Evolutionary conservation across 1,140 invertebrate species (phyloP).

Genomic region (Sycophaga agraensis): DNA sequence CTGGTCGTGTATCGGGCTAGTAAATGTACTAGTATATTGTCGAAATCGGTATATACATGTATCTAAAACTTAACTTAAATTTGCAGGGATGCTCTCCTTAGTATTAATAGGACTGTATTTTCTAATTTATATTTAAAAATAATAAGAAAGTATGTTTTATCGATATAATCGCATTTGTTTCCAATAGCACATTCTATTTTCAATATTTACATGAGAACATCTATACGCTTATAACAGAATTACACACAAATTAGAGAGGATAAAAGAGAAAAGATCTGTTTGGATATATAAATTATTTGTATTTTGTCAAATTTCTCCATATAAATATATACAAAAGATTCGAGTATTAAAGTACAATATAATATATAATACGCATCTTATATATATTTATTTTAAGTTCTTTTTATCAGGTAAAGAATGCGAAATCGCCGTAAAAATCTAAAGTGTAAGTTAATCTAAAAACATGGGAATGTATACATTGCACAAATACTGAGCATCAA

Average conservation of each 20-base stretch:
- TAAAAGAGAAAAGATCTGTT: slow-evolving; percentile 16
- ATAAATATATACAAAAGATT: slow-evolving; percentile 58
- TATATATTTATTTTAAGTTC: slow-evolving; percentile 28
- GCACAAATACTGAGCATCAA: slow-evolving; percentile 50
- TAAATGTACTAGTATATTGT: too few species aligned
- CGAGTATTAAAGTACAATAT: slow-evolving; percentile 42
- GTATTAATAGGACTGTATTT: slow-evolving; percentile 50
- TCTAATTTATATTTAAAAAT: slow-evolving; percentile 57
- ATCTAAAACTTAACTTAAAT: too few species aligned
- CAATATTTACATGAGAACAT: too few species aligned
- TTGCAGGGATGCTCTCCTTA: slow-evolving; percentile 40
- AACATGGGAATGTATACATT: slow-evolving; percentile 52
- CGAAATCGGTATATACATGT: too few species aligned
- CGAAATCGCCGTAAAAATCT: slow-evolving; percentile 37
- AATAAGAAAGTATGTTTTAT: slow-evolving; percentile 55
- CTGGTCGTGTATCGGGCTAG: too few species aligned
- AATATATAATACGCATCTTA: slow-evolving; percentile 33
- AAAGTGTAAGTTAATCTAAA: slow-evolving; percentile 33
- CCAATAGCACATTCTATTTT: too few species aligned
- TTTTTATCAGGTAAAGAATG: slow-evolving; percentile 40
- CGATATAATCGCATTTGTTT: slow-evolving; percentile 31
- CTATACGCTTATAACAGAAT: too few species aligned
- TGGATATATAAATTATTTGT: slow-evolving; percentile 58
- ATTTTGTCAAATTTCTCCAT: slow-evolving; percentile 51
- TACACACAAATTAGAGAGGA: too few species aligned